phyloP scores from a whole-genome alignment of 2,888 invertebrate genomes.

The Eremobia ochroleuca region DNA sequence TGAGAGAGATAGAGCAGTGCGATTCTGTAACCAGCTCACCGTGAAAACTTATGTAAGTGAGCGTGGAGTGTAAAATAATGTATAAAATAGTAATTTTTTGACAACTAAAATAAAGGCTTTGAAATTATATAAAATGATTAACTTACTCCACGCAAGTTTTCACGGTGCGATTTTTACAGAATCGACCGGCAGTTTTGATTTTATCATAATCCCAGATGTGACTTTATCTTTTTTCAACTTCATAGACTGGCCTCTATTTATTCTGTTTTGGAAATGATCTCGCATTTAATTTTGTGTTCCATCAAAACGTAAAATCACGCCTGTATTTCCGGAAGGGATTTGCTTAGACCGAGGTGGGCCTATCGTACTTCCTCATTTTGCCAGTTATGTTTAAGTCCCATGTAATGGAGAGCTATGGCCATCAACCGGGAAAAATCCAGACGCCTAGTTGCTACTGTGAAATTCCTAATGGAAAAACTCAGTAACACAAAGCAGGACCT shows the following conservation, averaged over 20 bases:
- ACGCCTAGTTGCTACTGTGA: neutral
- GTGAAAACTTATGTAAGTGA: too few relatives aligned
- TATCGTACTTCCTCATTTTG: neutral
- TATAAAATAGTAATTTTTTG: too few relatives aligned
- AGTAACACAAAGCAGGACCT: neutral
- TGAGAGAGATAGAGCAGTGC: too few relatives aligned
- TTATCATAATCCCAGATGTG: neutral
- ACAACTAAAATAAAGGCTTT: too few relatives aligned
- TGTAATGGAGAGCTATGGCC: neutral
- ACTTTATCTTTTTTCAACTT: neutral
- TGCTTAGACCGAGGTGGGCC: neutral
- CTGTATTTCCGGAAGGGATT: neutral
- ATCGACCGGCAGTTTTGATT: constrained; percentile 13
- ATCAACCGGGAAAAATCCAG: neutral
- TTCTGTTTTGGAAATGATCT: neutral
- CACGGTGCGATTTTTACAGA: too few relatives aligned
- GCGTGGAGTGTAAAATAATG: too few relatives aligned
- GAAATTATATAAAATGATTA: too few relatives aligned
- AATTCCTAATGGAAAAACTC: neutral
- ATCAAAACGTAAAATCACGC: neutral
- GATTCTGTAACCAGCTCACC: too few relatives aligned
- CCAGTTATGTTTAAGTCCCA: neutral
- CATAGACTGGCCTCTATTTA: neutral
- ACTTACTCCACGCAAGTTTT: too few relatives aligned
- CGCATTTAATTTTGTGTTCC: neutral